Evolutionary conservation across 1,140 invertebrate genomes (phyloP), one percentile per base, ranked within the genome.

Genomic region (Monomorium pharaonis): DNA sequence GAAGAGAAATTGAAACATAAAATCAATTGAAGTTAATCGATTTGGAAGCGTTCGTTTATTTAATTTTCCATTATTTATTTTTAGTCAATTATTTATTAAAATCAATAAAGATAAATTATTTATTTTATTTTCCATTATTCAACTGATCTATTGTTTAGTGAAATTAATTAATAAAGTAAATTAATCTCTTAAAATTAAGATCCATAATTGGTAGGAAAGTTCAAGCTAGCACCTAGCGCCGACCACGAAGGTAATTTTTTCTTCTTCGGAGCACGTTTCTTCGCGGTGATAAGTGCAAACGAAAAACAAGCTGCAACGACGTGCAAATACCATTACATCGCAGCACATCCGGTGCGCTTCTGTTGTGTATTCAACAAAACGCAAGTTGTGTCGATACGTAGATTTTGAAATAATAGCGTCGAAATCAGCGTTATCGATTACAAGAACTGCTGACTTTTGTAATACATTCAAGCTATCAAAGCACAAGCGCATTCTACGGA

Each of bases 401-500:
- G 30, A 69, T 69, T 42, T 80, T 42, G 21, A 56, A 80, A 80
- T 80, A 70, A 80, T 69, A 69, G 33, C 44, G n/a, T 18, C n/a
- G 44, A 51, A 51, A 80, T n/a, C n/a, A n/a, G 27, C 33, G 30
- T 37, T 78, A 78, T 78, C 21, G 44, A 54, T 80, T 54, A 70
- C 24, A 63, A 70, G 49, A 80, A 80, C 42, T 37, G 42, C 60
- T 51, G 44, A 49, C 14, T 54, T 51, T 69, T 47, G 30, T 37
- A n/a, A 80, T 54, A 54, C 16, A 51, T 80, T 80, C 47, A n/a
- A n/a, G 18, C 47, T 80, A 69, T 42, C 47, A 51, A 67, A 37
- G 60, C 27, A 54, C 14, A 49, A n/a, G 21, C 21, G 16, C 16
- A 47, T 63, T 80, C 14, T 30, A n/a, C 56, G 24, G 0, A 16